These are phyloP conservation scores for Acromyrmex echinatior DNA, from an alignment of 1,140 invertebrate species.

Conservation along the genomic window DNA sequence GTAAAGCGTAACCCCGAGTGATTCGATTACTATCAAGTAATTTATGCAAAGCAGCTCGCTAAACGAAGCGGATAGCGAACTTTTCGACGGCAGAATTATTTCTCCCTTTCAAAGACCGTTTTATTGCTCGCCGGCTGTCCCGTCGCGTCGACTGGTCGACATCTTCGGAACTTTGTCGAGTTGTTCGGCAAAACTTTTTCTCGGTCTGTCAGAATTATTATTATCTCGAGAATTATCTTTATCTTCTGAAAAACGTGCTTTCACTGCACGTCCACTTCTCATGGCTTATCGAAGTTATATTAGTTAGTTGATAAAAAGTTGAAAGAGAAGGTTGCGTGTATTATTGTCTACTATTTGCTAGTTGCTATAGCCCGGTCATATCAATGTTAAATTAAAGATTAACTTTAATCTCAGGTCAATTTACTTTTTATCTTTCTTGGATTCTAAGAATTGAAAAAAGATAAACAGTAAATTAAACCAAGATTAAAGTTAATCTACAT, in stretches of 20 bases:
- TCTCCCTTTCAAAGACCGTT: slow-evolving; percentile 40
- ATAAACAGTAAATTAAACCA: too few relatives aligned
- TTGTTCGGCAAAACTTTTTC: slow-evolving; percentile 46
- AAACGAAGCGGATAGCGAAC: slow-evolving; percentile 45
- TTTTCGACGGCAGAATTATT: slow-evolving; percentile 56
- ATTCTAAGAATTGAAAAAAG: too few relatives aligned
- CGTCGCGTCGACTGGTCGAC: slow-evolving; percentile 11
- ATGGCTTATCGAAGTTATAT: not conserved
- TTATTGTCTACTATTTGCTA: not conserved
- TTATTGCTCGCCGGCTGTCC: slow-evolving; percentile 31
- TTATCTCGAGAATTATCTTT: slow-evolving; percentile 26
- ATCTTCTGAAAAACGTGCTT: slow-evolving; percentile 5
- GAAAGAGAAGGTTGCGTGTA: not conserved
- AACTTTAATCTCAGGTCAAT: too few relatives aligned
- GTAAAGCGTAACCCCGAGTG: slow-evolving; percentile 40
- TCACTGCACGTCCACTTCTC: not conserved
- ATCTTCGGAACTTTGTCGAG: slow-evolving; percentile 42
- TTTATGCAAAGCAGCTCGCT: slow-evolving; percentile 53
- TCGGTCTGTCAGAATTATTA: slow-evolving; percentile 29
- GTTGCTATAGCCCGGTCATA: not conserved
- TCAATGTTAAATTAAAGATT: not conserved
- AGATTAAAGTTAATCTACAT: too few relatives aligned
- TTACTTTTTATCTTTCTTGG: too few relatives aligned
- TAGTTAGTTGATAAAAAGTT: slow-evolving; percentile 9
- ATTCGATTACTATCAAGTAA: slow-evolving; percentile 53